Percentiles rank a stretch among this genome's conserved stretches.
Conservation (phyloP, 1,140 invertebrate species). For the Pemphigus obesinymphae region DNA sequence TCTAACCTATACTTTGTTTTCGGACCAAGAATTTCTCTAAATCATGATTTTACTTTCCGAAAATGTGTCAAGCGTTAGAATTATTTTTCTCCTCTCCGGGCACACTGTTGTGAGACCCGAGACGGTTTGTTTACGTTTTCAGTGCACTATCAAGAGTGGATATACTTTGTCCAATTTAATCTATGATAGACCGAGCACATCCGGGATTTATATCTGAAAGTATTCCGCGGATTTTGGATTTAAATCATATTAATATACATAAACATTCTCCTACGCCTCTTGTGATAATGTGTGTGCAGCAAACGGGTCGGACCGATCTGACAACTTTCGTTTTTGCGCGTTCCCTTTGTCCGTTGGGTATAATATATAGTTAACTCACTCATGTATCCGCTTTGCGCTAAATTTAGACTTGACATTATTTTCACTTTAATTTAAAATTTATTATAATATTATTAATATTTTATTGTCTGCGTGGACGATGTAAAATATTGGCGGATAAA, state of each 20-base stretch:
- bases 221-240: background rate
- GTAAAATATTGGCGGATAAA: background rate
- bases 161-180: no score
- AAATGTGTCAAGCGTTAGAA: no score
- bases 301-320: background rate
- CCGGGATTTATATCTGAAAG: background rate
- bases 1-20: no score
- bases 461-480: no score
- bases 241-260: background rate
- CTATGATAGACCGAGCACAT: background rate
- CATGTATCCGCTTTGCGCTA: background rate
- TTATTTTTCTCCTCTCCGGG: no score
- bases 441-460: no score
- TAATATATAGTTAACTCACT: no score
- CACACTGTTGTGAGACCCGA: no score
- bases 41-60: no score
- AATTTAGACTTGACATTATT: background rate
- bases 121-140: no score
- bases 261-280: background rate
- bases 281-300: background rate
- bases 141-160: no score
- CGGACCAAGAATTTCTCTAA: no score
- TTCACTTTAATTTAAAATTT: conserved; percentile 9
- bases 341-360: background rate
- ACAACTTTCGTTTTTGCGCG: conserved; percentile 19